Percentiles rank a stretch among this genome's conserved stretches.
Evolutionary conservation across 2,113 vertebrate species (phyloP).

Genomic region (Motacilla tschutschensis): DNA sequence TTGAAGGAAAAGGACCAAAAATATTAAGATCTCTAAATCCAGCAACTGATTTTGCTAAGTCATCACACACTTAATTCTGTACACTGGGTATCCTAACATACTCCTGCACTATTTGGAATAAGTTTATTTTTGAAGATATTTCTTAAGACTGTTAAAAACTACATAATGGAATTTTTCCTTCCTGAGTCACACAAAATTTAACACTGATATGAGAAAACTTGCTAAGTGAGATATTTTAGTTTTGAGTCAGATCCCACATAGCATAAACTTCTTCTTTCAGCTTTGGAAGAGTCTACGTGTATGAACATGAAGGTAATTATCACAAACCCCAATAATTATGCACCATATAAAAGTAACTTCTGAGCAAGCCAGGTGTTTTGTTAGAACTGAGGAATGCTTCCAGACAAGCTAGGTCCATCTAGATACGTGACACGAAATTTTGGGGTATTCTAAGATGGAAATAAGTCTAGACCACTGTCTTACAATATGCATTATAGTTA

Average conservation of each 20-base stretch:
- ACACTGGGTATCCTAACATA: neutral
- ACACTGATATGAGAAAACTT: neutral
- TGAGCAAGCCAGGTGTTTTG: neutral
- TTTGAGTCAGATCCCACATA: neutral
- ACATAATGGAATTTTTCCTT: neutral
- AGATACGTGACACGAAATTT: neutral
- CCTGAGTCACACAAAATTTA: neutral
- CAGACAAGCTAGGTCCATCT: neutral
- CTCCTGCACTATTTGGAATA: neutral
- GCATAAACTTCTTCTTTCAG: neutral
- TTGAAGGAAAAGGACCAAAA: constrained; percentile 18
- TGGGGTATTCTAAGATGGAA: neutral
- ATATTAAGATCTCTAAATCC: neutral
- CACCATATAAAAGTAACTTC: neutral
- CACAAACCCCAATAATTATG: neutral
- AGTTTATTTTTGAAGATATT: neutral
- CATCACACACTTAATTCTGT: neutral
- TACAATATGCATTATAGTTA: neutral
- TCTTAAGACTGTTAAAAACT: neutral
- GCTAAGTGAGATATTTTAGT: neutral
- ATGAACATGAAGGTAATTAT: neutral
- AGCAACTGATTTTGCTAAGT: neutral
- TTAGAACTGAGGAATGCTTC: neutral
- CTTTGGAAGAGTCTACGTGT: neutral
- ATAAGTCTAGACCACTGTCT: neutral